These are phyloP conservation scores for Drosophila mayaguana DNA, from an alignment of 2,888 invertebrate genomes.

Conservation along the genomic window DNA sequence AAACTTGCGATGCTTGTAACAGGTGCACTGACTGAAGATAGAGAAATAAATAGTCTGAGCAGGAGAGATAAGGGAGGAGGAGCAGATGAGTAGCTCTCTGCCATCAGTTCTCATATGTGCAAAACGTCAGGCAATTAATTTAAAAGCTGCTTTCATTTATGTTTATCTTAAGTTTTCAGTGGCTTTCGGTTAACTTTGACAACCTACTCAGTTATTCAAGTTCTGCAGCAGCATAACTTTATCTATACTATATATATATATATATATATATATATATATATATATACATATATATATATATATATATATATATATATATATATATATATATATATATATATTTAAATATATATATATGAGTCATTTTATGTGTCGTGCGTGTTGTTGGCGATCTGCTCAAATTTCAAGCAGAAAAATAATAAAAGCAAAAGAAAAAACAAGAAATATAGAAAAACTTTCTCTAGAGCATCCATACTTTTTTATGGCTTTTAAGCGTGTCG, in stretches of 20 bases:
- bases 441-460: conserved; percentile 54
- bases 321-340: neutral
- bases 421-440: neutral
- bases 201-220: conserved; percentile 17
- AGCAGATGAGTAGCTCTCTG: neutral
- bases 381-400: conserved; percentile 39
- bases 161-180: conserved; percentile 60
- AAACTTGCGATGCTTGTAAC: neutral
- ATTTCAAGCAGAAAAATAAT: conserved; percentile 17
- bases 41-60: neutral
- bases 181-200: conserved; percentile 37
- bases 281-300: conserved; percentile 4
- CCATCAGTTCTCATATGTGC: conserved; percentile 18
- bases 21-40: conserved; percentile 1
- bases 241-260: conserved; percentile 15
- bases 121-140: conserved; percentile 63
- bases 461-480: conserved; percentile 58
- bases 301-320: conserved; percentile 9
- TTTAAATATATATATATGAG: conserved; percentile 9
- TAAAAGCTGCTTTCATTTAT: conserved; percentile 56
- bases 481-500: conserved; percentile 72
- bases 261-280: neutral
- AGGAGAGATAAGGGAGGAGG: neutral
- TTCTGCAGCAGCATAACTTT: conserved; percentile 24
- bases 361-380: conserved; percentile 47